Base-by-base conservation (phyloP, 2,113 vertebrate genomes). In the Anhinga rufa region DNA sequence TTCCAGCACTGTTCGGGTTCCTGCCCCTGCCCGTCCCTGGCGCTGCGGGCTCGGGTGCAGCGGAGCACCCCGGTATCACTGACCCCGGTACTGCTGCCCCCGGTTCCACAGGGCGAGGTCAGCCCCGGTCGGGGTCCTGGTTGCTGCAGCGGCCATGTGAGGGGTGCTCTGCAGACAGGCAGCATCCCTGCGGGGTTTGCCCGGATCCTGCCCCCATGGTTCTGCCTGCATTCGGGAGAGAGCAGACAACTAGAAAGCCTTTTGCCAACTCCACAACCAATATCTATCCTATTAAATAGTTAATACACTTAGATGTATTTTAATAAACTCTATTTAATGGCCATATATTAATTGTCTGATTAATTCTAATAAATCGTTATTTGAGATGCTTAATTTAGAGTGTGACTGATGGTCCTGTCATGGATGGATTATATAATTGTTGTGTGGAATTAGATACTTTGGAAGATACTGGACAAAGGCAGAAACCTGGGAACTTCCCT, bases 321-420 rank as follows among this genome's bases (percentile, higher is more conserved):
- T 93, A 93, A 96, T 96, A 97, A 95, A 95, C 95, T 90, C 92
- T 9, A 32, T 88, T 96, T 95, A 95, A 95, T 90, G 62, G 80
- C 76, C 85, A 58, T 81, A 72, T 76, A 95, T 92, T 96, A 97
- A 97, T 97, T 97, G 91, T 95, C 91, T 95, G 94, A 95, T 95
- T 95, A 96, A 95, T 94, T 86, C 95, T 78, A 95, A 95, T 95
- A 97, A 95, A 96, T 95, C 93, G 89, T 90, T 95, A 93, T 95
- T 96, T 91, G 95, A 97, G 96, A 95, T 96, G 91, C 95, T 95
- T 95, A 93, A 94, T 97, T 96, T 96, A 80, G 91, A 97, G 95
- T 81, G 85, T 96, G 95, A 95, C 97, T 87, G 95, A 97, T 96
- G 1, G 49, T 22, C 89, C 93, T 97, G 92, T 91, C 96, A 95